Conservation (phyloP, 2,113 vertebrate genomes). For the Oreochromis tanganicae region DNA sequence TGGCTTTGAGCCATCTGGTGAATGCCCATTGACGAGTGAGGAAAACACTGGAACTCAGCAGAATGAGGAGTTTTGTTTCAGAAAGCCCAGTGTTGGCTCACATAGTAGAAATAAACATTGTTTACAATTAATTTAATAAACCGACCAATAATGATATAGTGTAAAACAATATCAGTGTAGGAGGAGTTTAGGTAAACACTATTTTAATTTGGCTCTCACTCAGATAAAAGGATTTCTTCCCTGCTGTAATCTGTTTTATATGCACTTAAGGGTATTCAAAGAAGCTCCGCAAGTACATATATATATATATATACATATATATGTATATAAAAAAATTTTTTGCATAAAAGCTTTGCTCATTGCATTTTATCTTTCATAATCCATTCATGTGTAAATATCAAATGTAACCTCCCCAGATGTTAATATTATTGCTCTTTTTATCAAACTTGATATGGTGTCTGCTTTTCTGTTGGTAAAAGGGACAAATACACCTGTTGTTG, state of each 20-base stretch:
- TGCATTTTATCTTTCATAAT: not conserved
- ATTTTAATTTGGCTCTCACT: not conserved
- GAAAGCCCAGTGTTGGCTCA: not conserved
- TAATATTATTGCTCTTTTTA: not conserved
- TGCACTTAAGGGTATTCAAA: not conserved
- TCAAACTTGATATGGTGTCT: not conserved
- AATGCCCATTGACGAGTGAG: not conserved
- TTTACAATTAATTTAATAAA: not conserved
- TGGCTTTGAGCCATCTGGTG: not conserved
- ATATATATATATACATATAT: too few relatives aligned
- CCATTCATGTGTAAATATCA: not conserved
- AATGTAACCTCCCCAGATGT: not conserved
- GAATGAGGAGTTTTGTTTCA: not conserved
- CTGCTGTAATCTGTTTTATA: not conserved
- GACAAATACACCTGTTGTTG: conserved; percentile 2
- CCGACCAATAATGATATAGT: not conserved
- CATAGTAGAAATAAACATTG: not conserved
- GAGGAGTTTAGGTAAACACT: not conserved
- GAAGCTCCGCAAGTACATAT: not conserved
- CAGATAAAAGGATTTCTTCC: not conserved
- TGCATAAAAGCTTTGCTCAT: not conserved
- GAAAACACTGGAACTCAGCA: not conserved
- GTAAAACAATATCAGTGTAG: not conserved
- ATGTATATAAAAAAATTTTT: not conserved
- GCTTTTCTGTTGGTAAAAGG: not conserved